A percentile compares a stretch with the other conserved stretches of the same genome.
Evolutionary conservation across 23 tunicate species (phyloP).

Genomic region (Trididemnum miniatum): DNA sequence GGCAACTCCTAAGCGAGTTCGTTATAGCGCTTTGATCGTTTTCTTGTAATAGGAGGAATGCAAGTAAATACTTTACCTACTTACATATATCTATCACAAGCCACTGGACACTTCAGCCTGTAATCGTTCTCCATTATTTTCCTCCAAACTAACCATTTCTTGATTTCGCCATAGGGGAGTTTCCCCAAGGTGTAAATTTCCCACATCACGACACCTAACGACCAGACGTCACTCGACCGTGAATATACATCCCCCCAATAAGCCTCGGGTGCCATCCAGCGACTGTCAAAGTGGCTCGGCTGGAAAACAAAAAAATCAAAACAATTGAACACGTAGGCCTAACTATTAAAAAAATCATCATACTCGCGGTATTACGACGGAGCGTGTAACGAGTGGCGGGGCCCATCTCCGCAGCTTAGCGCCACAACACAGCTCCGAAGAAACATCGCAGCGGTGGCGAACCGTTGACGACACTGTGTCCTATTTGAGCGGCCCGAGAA

Average conservation of each 20-base stretch:
- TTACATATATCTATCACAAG: not conserved
- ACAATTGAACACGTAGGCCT: too few relatives aligned
- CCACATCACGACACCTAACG: conserved; percentile 16
- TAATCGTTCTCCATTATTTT: not conserved
- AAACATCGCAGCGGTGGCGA: too few relatives aligned
- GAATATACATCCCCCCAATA: not conserved
- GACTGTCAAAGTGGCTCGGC: not conserved
- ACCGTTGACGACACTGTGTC: too few relatives aligned
- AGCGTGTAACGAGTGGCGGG: too few relatives aligned
- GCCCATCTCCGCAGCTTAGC: too few relatives aligned
- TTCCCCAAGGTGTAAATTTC: not conserved
- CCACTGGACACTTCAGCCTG: not conserved
- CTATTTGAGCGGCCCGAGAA: too few relatives aligned
- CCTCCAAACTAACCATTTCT: not conserved
- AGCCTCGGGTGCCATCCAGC: conserved; percentile 18
- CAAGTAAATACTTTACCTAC: not conserved
- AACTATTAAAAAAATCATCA: too few relatives aligned
- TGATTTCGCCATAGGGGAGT: not conserved
- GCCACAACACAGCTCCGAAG: too few relatives aligned
- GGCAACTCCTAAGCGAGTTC: too few relatives aligned
- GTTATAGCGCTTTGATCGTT: too few relatives aligned
- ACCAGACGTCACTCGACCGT: not conserved
- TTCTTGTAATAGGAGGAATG: too few relatives aligned
- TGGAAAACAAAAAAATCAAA: not conserved
- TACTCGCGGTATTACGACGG: too few relatives aligned